Evolutionary conservation across 1,140 invertebrate species (phyloP), one percentile per base, ranked within the genome.

Genomic region (Zaprionus capensis): DNA sequence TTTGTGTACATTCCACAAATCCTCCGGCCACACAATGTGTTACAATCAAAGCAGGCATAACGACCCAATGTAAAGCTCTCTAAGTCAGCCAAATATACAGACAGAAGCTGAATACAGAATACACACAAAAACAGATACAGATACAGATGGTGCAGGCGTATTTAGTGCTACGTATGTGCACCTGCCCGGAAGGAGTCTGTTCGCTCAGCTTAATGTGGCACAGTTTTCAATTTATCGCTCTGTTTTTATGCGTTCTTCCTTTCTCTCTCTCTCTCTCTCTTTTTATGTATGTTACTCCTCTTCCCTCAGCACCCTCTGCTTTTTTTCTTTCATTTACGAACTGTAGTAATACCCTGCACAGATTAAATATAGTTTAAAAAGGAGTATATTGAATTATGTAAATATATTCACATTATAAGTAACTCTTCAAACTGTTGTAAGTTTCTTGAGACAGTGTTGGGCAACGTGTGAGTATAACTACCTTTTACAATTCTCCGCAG

Each of bases 201-300:
- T 17, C 41, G n/a, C 41, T 17, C 41, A 70, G 66, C 72, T 70
- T 56, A 75, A 56, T 59, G 41, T 63, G 58, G 58, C 51, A 63
- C 58, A 56, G 31, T 75, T 70, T 75, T 75, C 72, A 75, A 75
- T 75, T 70, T 75, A 75, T 63, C 67, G 58, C 72, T 49, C 38
- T 63, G 67, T 59, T 70, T 75, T 75, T 63, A 61, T 74, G 57
- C 28, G 68, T 4, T 59, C 26, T 57, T n/a, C 11, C 12, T 44
- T 15, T 38, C 14, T 15, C 14, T 17, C 41, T 17, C 31, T 31
- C 31, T 9, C 7, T 14, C 12, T 7, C n/a, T 17, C 28, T 11
- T 1, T 9, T 0, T 31, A 31, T 9, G 9, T 31, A 31, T 31
- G 31, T 31, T 31, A 11, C 31, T 11, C 9, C 31, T 31, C 31